These are phyloP conservation scores for Sialia sialis DNA, from an alignment of 2,113 vertebrate species.

Conservation along the genomic window DNA sequence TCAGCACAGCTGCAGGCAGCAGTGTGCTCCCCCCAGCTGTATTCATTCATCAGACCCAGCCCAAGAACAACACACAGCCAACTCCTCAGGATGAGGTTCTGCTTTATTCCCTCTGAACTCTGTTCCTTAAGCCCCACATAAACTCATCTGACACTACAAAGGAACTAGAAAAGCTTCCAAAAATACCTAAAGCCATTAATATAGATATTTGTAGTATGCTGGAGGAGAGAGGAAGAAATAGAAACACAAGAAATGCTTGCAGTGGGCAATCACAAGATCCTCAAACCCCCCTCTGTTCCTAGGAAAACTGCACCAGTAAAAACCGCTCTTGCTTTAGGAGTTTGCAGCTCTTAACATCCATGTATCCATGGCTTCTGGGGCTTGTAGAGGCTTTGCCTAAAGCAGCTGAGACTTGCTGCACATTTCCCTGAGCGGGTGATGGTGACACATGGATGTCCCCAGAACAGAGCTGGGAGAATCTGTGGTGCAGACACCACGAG, in stretches of 20 bases:
- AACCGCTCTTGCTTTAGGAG: background rate
- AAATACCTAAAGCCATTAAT: background rate
- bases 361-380: background rate
- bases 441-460: background rate
- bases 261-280: background rate
- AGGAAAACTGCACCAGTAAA: background rate
- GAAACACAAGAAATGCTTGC: background rate
- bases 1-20: background rate
- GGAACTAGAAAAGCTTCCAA: background rate
- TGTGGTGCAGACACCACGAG: background rate
- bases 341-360: background rate
- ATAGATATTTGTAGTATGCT: background rate
- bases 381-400: background rate
- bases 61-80: background rate
- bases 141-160: background rate
- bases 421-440: rapidly evolving
- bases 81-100: background rate
- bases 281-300: background rate
- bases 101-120: background rate
- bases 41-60: background rate
- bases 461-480: background rate
- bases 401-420: background rate
- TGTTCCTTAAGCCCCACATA: background rate
- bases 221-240: background rate
- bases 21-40: background rate